These are phyloP conservation scores for Altica lythri DNA, from an alignment of 2,888 invertebrate genomes.

Conservation along the genomic window DNA sequence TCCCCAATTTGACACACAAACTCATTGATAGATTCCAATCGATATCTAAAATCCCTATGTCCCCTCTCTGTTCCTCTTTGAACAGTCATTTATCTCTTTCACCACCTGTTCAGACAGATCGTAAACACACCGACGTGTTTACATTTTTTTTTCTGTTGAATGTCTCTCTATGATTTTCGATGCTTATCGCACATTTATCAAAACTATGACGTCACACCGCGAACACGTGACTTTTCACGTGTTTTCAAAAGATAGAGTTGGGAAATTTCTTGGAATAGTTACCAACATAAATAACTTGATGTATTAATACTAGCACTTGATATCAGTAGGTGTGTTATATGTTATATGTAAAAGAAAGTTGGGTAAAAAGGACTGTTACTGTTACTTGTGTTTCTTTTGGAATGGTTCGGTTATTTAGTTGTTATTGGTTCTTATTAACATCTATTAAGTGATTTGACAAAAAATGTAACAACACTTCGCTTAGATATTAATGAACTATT, in stretches of 20 bases:
- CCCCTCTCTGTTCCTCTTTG: slow-evolving; percentile 33
- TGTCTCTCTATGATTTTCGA: slow-evolving; percentile 43
- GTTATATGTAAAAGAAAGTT: no score
- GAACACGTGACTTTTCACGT: slow-evolving; percentile 49
- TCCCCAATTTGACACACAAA: slow-evolving; percentile 36
- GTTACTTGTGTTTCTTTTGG: no score
- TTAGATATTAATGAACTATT: no score
- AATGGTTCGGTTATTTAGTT: no score
- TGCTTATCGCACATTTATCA: slow-evolving; percentile 45
- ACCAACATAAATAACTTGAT: no score
- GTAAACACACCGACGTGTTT: slow-evolving; percentile 46
- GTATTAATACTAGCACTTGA: no score
- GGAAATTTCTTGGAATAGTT: no score
- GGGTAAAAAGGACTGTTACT: no score
- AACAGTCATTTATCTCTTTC: slow-evolving; percentile 48
- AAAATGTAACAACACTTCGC: no score
- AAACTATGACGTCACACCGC: slow-evolving; percentile 41
- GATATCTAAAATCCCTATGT: slow-evolving; percentile 37
- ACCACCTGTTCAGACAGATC: slow-evolving; percentile 47
- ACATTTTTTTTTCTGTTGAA: slow-evolving; percentile 40
- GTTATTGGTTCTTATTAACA: no score
- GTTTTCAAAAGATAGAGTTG: slow-evolving; percentile 37
- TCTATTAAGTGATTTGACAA: no score
- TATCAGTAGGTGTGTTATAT: no score
- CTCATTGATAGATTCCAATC: slow-evolving; percentile 46